phyloP scores from a whole-genome alignment of 2,113 vertebrate genomes.

The Halcyon senegalensis region DNA sequence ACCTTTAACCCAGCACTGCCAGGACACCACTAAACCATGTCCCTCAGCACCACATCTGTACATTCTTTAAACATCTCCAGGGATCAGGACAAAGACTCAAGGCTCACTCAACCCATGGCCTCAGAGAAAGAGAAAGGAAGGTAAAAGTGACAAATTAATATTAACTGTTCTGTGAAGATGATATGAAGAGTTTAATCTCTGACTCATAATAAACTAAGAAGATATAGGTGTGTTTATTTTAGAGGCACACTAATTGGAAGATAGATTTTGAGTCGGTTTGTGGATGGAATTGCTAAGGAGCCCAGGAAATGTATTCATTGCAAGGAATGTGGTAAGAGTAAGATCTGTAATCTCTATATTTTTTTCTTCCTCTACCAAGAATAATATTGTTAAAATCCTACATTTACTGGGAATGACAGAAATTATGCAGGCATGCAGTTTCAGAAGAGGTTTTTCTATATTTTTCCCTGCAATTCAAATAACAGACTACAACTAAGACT shows the following conservation, averaged over 20 bases:
- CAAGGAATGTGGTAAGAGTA: neutral
- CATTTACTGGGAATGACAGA: neutral
- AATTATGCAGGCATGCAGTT: neutral
- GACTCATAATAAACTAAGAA: neutral
- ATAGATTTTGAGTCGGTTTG: neutral
- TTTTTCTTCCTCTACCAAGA: neutral
- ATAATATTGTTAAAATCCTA: neutral
- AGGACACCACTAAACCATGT: no score
- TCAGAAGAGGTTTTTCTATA: rapidly evolving
- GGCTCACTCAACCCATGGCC: neutral
- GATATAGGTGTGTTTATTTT: neutral
- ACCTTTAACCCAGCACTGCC: no score
- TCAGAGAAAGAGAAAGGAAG: neutral
- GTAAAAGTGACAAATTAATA: neutral
- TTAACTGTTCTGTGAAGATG: neutral
- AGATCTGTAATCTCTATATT: neutral
- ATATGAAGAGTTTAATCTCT: neutral
- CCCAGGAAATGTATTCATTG: neutral
- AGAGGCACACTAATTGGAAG: neutral
- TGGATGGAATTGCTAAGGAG: neutral
- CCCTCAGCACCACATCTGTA: no score
- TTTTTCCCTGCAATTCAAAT: neutral
- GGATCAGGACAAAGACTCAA: neutral
- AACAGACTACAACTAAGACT: neutral
- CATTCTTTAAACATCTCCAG: no score